Evolutionary conservation across 2,888 invertebrate genomes (phyloP).

Genomic region (Polietes domitor): DNA sequence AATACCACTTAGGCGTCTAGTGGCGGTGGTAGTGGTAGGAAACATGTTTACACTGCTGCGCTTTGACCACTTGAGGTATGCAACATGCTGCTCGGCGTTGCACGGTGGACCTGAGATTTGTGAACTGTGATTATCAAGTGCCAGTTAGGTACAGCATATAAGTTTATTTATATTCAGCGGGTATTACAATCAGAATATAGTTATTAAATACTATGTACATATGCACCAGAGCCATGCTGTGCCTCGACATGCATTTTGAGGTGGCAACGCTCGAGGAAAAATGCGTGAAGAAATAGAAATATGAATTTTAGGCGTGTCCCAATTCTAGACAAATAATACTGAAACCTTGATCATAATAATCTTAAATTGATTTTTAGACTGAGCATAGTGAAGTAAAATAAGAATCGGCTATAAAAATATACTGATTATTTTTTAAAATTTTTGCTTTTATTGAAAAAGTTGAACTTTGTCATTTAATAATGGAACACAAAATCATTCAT

Average conservation of each 20-base stretch:
- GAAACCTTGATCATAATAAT: too few species aligned
- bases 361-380: too few species aligned
- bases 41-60: not conserved
- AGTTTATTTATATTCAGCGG: conserved; percentile 8
- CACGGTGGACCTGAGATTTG: not conserved
- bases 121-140: conserved; percentile 16
- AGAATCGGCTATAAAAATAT: too few species aligned
- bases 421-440: too few species aligned
- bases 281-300: not conserved
- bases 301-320: too few species aligned
- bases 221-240: conserved; percentile 8
- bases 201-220: conserved; percentile 50
- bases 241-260: not conserved
- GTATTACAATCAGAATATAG: conserved; percentile 46
- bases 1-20: conserved; percentile 39
- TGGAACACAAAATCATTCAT: too few species aligned
- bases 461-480: too few species aligned
- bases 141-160: conserved; percentile 8
- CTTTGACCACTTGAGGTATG: conserved; percentile 56
- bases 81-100: conserved; percentile 48
- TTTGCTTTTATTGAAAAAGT: too few species aligned
- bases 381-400: too few species aligned
- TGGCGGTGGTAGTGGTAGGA: not conserved
- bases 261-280: not conserved
- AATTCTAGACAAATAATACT: too few species aligned